These are phyloP conservation scores for Synanthedon myopaeformis DNA, from an alignment of 2,888 invertebrate species.

Conservation along the genomic window DNA sequence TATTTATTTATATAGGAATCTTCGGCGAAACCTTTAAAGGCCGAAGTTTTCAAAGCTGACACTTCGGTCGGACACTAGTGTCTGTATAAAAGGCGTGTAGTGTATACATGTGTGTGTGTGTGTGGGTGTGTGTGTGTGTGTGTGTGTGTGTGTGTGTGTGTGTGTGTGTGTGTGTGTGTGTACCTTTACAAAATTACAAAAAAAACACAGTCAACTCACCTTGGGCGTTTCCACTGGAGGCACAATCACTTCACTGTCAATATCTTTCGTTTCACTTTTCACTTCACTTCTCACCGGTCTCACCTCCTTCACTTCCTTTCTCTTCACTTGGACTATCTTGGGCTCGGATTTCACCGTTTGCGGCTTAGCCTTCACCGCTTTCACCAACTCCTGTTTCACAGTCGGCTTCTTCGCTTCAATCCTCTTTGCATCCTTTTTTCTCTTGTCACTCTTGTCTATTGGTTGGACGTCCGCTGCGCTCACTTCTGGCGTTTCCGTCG, in stretches of 20 bases:
- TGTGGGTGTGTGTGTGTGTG: too few species aligned
- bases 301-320: conserved; percentile 10
- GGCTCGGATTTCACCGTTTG: conserved; percentile 14
- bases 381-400: conserved; percentile 11
- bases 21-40: too few species aligned
- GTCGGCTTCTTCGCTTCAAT: conserved; percentile 11
- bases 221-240: conserved; percentile 13
- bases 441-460: conserved; percentile 22
- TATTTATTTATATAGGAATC: too few species aligned
- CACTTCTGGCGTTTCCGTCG: conserved; percentile 45
- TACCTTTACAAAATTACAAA: too few species aligned
- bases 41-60: too few species aligned
- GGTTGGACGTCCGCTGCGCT: conserved; percentile 39
- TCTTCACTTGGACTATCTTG: conserved; percentile 19
- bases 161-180: too few species aligned
- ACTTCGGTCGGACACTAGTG: too few species aligned
- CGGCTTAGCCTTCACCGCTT: conserved; percentile 16
- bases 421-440: conserved; percentile 15
- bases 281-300: conserved; percentile 26
- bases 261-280: conserved; percentile 17
- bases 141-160: too few species aligned
- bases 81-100: too few species aligned
- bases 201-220: conserved; percentile 8
- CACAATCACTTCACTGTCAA: conserved; percentile 18
- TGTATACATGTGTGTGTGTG: too few species aligned